Evolutionary conservation across 2,888 invertebrate genomes (phyloP).

Genomic region (Drosophila mettleri): DNA sequence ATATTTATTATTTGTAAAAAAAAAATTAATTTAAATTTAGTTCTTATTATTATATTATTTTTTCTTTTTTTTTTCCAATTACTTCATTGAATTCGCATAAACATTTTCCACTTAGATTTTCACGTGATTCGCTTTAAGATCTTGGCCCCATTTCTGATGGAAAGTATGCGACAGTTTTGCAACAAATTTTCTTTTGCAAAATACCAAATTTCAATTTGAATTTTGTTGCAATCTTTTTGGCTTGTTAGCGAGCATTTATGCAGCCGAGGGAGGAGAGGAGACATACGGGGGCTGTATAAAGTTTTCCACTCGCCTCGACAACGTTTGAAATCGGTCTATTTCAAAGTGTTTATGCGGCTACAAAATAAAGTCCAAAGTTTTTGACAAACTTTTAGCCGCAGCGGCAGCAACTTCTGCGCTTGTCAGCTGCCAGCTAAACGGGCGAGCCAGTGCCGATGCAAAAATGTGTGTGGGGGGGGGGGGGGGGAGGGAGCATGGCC

Average conservation of each 20-base stretch:
- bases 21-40: not conserved
- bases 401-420: conserved; percentile 64
- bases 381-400: conserved; percentile 71
- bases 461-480: not conserved
- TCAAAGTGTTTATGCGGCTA: conserved; percentile 80
- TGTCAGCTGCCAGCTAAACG: conserved; percentile 59
- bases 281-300: conserved; percentile 26
- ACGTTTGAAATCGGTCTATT: conserved; percentile 66
- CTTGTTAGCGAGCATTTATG: conserved; percentile 67
- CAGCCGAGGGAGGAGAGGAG: not conserved
- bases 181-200: conserved; percentile 41
- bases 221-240: conserved; percentile 72
- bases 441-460: not conserved
- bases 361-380: conserved; percentile 71
- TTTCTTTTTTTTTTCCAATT: too few species aligned
- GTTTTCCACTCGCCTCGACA: conserved; percentile 52
- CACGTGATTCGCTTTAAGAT: not conserved
- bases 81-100: not conserved
- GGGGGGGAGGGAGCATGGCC: too few species aligned
- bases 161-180: conserved; percentile 45
- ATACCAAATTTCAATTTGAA: conserved; percentile 68
- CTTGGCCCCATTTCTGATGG: conserved; percentile 4
- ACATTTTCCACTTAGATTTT: not conserved
- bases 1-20: too few species aligned
- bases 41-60: not conserved